Percentiles rank a stretch among this genome's conserved stretches.
Conservation (phyloP, 2,113 vertebrate species). For the Sprattus sprattus region DNA sequence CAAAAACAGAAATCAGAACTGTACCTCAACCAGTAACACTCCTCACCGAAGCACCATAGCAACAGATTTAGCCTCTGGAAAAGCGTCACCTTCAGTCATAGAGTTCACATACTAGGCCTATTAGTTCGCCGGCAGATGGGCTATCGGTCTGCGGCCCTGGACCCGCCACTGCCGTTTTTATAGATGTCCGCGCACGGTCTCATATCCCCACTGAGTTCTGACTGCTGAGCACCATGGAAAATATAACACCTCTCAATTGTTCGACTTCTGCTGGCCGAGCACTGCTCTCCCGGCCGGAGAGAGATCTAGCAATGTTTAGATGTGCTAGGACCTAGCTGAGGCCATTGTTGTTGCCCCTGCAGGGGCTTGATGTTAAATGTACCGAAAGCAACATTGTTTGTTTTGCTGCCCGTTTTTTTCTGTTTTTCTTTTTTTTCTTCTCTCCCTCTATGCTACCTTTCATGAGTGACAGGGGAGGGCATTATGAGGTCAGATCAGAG, state of each 20-base stretch:
- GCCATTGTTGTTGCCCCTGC: conserved; percentile 58
- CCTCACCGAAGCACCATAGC: conserved; percentile 51
- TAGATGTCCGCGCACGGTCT: conserved; percentile 21
- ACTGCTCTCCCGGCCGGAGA: conserved; percentile 59
- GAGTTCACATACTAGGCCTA: conserved; percentile 26
- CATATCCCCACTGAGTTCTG: conserved; percentile 37
- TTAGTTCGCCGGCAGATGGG: conserved; percentile 17
- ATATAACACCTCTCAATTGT: conserved; percentile 57
- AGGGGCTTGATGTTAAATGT: conserved; percentile 58
- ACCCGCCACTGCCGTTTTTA: conserved; percentile 35
- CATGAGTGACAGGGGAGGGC: conserved; percentile 19
- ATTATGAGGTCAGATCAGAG: not conserved
- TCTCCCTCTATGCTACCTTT: not conserved
- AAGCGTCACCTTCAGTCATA: conserved; percentile 26
- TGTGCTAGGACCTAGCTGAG: conserved; percentile 47
- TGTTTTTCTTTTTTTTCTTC: not conserved
- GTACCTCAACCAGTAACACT: conserved; percentile 53
- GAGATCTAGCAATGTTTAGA: conserved; percentile 72
- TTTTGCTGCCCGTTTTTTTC: conserved; percentile 21
- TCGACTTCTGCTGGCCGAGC: conserved; percentile 62
- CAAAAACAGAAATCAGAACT: conserved; percentile 40
- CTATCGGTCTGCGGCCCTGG: not conserved
- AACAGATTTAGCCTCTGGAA: conserved; percentile 31
- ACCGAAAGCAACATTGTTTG: conserved; percentile 58
- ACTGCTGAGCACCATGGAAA: conserved; percentile 64